Percentiles rank a stretch among this genome's conserved stretches.
Evolutionary conservation across 2,888 invertebrate genomes (phyloP).

Genomic region (Drosophila vallismaia): DNA sequence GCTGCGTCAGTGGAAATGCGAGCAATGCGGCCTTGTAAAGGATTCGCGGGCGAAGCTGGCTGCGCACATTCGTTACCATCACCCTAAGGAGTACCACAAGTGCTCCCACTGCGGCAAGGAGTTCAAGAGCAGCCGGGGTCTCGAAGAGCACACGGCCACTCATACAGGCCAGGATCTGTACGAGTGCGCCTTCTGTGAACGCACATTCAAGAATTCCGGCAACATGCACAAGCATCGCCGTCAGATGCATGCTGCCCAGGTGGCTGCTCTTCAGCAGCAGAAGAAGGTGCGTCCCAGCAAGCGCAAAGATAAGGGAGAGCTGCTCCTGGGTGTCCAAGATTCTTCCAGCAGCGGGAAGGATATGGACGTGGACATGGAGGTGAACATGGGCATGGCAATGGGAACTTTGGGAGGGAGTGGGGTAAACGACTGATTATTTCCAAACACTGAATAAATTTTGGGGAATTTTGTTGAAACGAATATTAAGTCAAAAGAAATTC

Average conservation of each 20-base stretch:
- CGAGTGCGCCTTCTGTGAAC: conserved; percentile 77
- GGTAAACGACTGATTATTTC: conserved; percentile 31
- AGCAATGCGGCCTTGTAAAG: conserved; percentile 47
- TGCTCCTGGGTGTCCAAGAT: conserved; percentile 25
- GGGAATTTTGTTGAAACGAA: too few relatives aligned
- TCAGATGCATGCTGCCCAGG: conserved; percentile 66
- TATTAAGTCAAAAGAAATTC: too few relatives aligned
- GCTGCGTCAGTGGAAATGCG: conserved; percentile 40
- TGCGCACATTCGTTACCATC: conserved; percentile 50
- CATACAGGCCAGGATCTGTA: conserved; percentile 80
- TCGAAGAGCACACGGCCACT: conserved; percentile 78
- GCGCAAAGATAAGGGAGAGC: conserved; percentile 30
- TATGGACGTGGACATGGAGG: neutral
- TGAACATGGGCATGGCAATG: conserved; percentile 4
- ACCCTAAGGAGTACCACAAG: conserved; percentile 47
- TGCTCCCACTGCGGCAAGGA: conserved; percentile 51
- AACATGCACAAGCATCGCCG: conserved; percentile 81
- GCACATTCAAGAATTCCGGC: conserved; percentile 78
- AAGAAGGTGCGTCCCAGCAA: conserved; percentile 41
- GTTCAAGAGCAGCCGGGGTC: conserved; percentile 44
- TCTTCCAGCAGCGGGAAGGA: conserved; percentile 12
- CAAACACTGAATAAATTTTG: conserved; percentile 12
- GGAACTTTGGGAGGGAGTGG: conserved; percentile 5
- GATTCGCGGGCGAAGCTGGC: conserved; percentile 43
- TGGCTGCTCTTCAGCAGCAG: conserved; percentile 46